Conservation (phyloP, 2,797 vertebrate genomes). For the Enteromius paludinosus region DNA sequence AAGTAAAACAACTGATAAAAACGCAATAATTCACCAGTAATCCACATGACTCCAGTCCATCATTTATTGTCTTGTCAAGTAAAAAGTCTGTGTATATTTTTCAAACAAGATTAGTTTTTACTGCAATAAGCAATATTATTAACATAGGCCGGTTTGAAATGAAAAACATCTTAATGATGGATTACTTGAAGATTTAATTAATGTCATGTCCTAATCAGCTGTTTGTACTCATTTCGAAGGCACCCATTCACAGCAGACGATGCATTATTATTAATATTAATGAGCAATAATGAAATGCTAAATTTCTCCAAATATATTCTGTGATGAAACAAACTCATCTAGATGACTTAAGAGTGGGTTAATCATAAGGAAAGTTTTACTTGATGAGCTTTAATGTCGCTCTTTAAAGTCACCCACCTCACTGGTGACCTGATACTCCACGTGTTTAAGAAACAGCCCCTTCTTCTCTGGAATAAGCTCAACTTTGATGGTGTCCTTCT, state of each 20-base stretch:
- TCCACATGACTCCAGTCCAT: background rate
- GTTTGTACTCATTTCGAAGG: background rate
- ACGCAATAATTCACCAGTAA: background rate
- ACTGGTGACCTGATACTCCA: constrained; percentile 96
- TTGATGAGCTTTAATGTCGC: background rate
- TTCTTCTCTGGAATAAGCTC: constrained; percentile 98
- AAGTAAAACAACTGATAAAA: background rate
- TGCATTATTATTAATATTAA: background rate
- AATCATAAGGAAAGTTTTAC: background rate
- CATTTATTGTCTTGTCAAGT: background rate
- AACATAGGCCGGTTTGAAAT: background rate
- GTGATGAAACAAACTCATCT: background rate
- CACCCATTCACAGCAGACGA: background rate
- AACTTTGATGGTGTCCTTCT: constrained; percentile 86
- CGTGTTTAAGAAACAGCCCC: constrained; percentile 96
- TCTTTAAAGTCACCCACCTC: constrained; percentile 77
- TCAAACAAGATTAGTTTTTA: background rate
- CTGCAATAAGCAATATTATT: background rate
- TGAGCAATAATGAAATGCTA: background rate
- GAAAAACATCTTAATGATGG: background rate
- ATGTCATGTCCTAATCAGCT: background rate
- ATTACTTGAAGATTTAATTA: background rate
- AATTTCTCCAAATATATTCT: background rate
- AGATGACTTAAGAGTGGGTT: background rate
- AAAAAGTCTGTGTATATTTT: background rate